Conservation (phyloP, 23 tunicate genomes). For the Aplidium turbinatum region DNA sequence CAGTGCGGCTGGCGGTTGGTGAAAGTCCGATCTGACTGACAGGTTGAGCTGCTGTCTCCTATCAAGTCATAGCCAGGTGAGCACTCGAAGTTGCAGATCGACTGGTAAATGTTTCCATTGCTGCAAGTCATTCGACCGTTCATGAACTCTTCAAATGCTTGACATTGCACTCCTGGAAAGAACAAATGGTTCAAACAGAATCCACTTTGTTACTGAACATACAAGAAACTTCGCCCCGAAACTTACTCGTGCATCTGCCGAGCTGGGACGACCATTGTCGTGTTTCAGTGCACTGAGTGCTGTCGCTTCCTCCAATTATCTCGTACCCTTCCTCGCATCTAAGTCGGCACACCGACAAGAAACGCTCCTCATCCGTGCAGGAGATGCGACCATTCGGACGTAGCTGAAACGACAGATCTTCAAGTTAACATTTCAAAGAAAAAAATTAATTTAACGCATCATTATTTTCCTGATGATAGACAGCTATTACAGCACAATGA, state of each 20-base stretch:
- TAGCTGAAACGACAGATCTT: constrained; percentile 12
- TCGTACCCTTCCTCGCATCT: constrained; percentile 68
- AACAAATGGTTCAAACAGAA: background rate
- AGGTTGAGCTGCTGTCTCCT: constrained; percentile 32
- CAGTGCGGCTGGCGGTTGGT: constrained; percentile 37
- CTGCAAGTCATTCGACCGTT: constrained; percentile 50
- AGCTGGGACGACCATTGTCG: constrained; percentile 52
- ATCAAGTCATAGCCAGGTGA: constrained; percentile 47
- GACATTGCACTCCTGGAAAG: constrained; percentile 55
- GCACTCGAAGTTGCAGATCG: constrained; percentile 52
- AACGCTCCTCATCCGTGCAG: constrained; percentile 60
- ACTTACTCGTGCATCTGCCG: constrained; percentile 65
- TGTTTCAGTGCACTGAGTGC: constrained; percentile 35
- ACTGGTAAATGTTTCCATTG: constrained; percentile 30
- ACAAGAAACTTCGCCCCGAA: background rate
- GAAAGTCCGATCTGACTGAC: constrained; percentile 58
- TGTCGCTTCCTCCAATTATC: constrained; percentile 36
- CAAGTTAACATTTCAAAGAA: background rate
- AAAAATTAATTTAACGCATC: too few relatives aligned
- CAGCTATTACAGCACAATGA: too few relatives aligned
- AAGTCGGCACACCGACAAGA: constrained; percentile 53
- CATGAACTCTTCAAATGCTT: constrained; percentile 15
- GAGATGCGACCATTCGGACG: constrained; percentile 48
- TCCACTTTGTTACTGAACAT: background rate
- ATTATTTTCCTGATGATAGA: too few relatives aligned